Conservation (phyloP, 2,888 invertebrate genomes). For the Lycophotia porphyrea region DNA sequence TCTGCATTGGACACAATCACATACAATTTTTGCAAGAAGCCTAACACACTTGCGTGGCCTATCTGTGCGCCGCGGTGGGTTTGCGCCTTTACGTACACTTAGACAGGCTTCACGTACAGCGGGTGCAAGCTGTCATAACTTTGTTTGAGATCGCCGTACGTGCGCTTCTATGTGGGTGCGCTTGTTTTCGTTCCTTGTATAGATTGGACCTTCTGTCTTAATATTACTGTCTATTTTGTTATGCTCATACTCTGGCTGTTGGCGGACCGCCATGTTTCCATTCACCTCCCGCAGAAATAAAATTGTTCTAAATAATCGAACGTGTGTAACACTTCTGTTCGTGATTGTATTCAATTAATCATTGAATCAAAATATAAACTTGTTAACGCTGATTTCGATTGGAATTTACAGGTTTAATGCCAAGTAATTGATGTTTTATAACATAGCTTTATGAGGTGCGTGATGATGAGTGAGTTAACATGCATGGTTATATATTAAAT, state of each 20-base stretch:
- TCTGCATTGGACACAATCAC: too few species aligned
- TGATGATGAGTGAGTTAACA: too few species aligned
- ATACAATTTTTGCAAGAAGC: too few species aligned
- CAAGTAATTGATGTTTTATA: background rate
- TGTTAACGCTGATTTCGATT: constrained; percentile 49
- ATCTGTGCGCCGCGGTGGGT: too few species aligned
- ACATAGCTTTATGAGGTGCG: too few species aligned
- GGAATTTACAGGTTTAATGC: constrained; percentile 12
- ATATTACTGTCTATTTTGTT: background rate
- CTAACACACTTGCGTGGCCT: too few species aligned
- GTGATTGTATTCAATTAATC: constrained; percentile 61
- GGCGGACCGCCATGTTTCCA: constrained; percentile 54
- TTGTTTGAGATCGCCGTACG: background rate
- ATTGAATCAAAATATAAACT: constrained; percentile 61
- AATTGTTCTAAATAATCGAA: constrained; percentile 56
- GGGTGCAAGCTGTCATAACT: background rate
- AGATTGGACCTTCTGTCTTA: constrained; percentile 24
- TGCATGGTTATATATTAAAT: too few species aligned
- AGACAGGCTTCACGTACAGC: background rate
- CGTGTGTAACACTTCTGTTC: constrained; percentile 46
- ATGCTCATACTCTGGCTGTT: constrained; percentile 14
- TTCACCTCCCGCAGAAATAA: constrained; percentile 54
- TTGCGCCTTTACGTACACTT: too few species aligned
- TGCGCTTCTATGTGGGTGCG: background rate
- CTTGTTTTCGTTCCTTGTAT: background rate